Percentiles rank a stretch among this genome's conserved stretches.
Conservation (phyloP, 2,113 vertebrate genomes). For the Apteryx owenii region DNA sequence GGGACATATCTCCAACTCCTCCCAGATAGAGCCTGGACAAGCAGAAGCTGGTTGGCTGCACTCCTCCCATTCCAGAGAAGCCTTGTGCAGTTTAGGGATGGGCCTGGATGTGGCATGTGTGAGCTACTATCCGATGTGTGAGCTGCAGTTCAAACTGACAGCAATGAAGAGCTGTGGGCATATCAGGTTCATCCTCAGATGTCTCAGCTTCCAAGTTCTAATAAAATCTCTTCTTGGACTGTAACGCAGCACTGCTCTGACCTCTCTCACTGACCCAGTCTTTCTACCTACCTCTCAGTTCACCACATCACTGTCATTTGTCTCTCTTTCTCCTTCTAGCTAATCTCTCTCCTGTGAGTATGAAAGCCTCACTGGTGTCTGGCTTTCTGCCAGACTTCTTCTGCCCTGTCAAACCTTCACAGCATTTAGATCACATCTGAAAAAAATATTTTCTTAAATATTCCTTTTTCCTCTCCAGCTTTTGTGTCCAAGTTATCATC, state of each 20-base stretch:
- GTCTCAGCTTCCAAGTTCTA: neutral
- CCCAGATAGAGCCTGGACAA: neutral
- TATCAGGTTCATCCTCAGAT: neutral
- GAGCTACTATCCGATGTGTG: neutral
- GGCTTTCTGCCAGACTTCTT: neutral
- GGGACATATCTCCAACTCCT: neutral
- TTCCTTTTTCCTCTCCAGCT: neutral
- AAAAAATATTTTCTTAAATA: slow-evolving; percentile 1
- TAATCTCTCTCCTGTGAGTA: neutral
- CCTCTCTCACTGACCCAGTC: neutral
- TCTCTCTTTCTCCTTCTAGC: neutral
- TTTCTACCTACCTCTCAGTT: neutral
- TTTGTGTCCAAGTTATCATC: neutral
- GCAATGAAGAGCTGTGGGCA: neutral
- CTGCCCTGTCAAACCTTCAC: neutral
- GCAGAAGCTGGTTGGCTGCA: neutral
- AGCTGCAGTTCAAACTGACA: neutral
- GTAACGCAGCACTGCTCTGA: neutral
- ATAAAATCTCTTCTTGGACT: neutral
- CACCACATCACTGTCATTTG: neutral
- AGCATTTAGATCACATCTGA: neutral
- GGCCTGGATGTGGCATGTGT: neutral
- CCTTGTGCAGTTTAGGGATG: neutral
- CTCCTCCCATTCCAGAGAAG: neutral
- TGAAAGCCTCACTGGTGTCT: neutral